phyloP scores from a whole-genome alignment of 2,113 vertebrate species.

The Apaloderma vittatum region DNA sequence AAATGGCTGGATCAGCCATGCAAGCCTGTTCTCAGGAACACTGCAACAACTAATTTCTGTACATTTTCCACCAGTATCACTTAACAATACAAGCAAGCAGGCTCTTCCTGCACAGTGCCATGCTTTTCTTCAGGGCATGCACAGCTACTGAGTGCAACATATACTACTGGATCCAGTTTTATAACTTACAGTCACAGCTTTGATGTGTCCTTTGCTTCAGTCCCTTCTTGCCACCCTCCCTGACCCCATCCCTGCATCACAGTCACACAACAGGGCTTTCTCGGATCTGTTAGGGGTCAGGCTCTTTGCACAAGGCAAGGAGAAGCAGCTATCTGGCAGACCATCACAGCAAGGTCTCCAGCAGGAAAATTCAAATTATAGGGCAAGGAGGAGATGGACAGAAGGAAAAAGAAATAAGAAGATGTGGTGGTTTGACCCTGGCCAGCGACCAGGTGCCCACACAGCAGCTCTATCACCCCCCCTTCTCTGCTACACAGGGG shows the following conservation, averaged over 20 bases:
- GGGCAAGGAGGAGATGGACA: background rate
- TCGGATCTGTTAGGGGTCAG: background rate
- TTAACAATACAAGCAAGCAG: background rate
- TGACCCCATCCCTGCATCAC: rapidly evolving
- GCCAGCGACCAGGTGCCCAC: too few species aligned
- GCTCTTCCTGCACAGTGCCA: background rate
- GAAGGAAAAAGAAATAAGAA: background rate
- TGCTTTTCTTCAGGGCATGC: background rate
- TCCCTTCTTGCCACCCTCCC: background rate
- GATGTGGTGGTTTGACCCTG: too few species aligned
- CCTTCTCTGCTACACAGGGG: too few species aligned
- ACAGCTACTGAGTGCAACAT: background rate
- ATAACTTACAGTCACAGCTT: background rate
- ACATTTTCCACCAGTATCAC: background rate
- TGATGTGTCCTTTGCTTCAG: background rate
- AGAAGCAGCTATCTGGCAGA: background rate
- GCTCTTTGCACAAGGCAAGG: background rate
- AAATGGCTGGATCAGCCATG: background rate
- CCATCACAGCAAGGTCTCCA: background rate
- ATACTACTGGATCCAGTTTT: background rate
- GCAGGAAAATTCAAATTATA: background rate
- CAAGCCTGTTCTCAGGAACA: background rate
- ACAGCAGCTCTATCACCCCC: too few species aligned
- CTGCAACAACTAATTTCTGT: background rate
- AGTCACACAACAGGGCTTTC: rapidly evolving